Evolutionary conservation across 1,140 invertebrate genomes (phyloP).

Genomic region (Drosophila chauvacae): DNA sequence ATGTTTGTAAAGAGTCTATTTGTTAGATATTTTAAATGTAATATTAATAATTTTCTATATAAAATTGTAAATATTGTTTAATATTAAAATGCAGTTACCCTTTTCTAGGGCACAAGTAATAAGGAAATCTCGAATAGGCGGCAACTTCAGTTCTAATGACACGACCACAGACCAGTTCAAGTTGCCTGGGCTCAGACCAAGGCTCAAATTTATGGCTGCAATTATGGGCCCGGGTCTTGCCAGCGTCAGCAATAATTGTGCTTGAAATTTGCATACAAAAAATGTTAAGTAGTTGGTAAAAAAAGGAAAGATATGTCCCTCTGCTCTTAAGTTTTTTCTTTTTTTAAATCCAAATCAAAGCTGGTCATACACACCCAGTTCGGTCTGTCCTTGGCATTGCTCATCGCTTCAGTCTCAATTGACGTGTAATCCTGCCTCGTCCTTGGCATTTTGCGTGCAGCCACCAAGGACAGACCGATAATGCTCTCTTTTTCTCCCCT

Average conservation of each 20-base stretch:
- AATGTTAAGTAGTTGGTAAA: slow-evolving; percentile 67
- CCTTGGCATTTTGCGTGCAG: slow-evolving; percentile 75
- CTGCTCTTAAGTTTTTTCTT: background rate
- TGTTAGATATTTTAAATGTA: background rate
- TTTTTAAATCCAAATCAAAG: slow-evolving; percentile 28
- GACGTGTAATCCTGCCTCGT: slow-evolving; percentile 80
- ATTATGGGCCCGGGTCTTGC: slow-evolving; percentile 63
- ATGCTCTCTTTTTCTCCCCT: slow-evolving; percentile 33
- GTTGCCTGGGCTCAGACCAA: slow-evolving; percentile 42
- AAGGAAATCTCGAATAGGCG: slow-evolving; percentile 69
- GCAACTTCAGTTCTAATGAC: slow-evolving; percentile 57
- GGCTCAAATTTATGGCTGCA: slow-evolving; percentile 76
- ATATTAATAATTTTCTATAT: no score
- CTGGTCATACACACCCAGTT: slow-evolving; percentile 49
- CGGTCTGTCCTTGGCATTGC: slow-evolving; percentile 61
- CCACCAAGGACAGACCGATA: slow-evolving; percentile 67
- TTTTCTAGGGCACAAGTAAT: slow-evolving; percentile 17
- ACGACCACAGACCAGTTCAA: slow-evolving; percentile 62
- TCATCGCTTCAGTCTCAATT: slow-evolving; percentile 62
- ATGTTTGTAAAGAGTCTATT: rapidly evolving
- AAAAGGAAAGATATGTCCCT: slow-evolving; percentile 3
- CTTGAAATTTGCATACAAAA: slow-evolving; percentile 73
- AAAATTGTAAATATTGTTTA: background rate
- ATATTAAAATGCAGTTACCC: background rate
- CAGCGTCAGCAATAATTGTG: slow-evolving; percentile 73